Evolutionary conservation across 2,113 vertebrate species (phyloP).

Genomic region (Uropsilus gracilis): DNA sequence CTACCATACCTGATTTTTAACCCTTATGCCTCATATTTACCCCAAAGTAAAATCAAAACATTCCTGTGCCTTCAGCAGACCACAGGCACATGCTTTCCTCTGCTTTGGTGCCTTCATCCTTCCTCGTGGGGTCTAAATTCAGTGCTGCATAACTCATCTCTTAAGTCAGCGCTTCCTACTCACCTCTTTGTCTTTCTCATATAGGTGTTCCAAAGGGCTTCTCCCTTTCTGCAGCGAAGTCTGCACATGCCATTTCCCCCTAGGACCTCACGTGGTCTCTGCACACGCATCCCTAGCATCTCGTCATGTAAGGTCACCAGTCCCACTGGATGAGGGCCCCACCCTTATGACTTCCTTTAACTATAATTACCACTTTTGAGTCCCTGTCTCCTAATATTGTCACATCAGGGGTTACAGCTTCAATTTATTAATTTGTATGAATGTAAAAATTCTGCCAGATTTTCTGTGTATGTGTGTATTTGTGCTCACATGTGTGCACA

Average conservation of each 20-base stretch:
- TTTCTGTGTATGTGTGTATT: neutral
- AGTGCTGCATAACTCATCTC: neutral
- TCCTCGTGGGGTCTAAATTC: neutral
- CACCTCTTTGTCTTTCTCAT: neutral
- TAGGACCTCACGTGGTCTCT: neutral
- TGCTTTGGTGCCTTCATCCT: neutral
- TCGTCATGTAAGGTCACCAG: neutral
- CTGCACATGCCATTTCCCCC: neutral
- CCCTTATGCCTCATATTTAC: neutral
- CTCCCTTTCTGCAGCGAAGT: neutral
- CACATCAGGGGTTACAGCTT: neutral
- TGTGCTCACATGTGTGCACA: too few species aligned
- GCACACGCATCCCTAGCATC: fast-evolving
- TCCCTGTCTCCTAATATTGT: neutral
- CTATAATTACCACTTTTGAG: neutral
- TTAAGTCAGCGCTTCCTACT: too few species aligned
- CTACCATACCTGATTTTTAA: neutral
- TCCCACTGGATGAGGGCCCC: neutral
- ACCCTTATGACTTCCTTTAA: neutral
- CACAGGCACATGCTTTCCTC: neutral
- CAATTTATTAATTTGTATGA: neutral
- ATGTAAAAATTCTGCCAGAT: neutral
- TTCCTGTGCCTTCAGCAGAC: neutral
- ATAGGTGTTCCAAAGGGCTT: neutral
- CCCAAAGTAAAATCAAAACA: neutral